Percentiles rank a stretch among this genome's conserved stretches.
phyloP scores from a whole-genome alignment of 2,113 vertebrate species.

The Hepsetus odoe region DNA sequence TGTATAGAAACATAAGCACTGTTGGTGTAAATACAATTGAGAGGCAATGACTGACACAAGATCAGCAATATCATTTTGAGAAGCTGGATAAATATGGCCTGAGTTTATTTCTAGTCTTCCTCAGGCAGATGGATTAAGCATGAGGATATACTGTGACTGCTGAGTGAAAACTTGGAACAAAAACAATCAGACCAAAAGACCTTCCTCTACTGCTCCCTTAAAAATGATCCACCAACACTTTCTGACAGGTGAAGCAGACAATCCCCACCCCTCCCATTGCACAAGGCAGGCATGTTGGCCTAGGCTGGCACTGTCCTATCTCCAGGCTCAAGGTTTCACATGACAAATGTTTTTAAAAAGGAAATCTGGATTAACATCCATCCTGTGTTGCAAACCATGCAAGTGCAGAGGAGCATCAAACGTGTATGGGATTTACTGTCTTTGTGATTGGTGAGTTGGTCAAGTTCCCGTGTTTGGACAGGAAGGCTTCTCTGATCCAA shows the following conservation, averaged over 20 bases:
- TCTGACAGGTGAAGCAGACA: neutral
- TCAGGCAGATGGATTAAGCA: conserved; percentile 19
- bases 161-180: conserved; percentile 18
- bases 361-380: conserved; percentile 3
- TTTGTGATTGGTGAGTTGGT: neutral
- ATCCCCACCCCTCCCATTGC: neutral
- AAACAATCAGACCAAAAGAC: conserved; percentile 13
- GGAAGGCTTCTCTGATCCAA: neutral
- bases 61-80: neutral
- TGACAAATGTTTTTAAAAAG: conserved; percentile 22
- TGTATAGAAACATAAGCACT: neutral
- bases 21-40: neutral
- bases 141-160: conserved; percentile 14
- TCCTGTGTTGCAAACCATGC: neutral
- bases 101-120: conserved; percentile 23
- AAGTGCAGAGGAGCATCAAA: neutral
- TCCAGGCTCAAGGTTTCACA: conserved; percentile 25
- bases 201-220: neutral
- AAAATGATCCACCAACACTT: neutral
- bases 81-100: neutral
- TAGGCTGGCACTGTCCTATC: neutral
- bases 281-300: neutral
- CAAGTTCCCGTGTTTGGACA: conserved; percentile 2
- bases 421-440: neutral
- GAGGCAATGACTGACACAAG: neutral